Evolutionary conservation across 2,888 invertebrate species (phyloP).

Genomic region (Scaptomyza flava): DNA sequence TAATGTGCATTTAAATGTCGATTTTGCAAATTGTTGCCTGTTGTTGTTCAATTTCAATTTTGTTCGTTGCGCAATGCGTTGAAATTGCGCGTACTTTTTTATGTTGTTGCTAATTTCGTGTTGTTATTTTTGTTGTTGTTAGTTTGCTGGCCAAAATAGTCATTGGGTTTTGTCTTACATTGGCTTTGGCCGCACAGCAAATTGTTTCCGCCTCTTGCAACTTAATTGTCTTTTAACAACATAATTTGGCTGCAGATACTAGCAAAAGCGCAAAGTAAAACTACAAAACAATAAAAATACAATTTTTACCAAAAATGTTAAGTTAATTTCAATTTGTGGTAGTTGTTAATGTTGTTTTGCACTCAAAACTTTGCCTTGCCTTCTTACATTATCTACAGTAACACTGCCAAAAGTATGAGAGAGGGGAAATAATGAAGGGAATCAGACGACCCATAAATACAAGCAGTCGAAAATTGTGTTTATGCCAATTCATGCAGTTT

Average conservation of each 20-base stretch:
- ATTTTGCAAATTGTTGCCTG: constrained; percentile 74
- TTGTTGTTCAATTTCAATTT: constrained; percentile 70
- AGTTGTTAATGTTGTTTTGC: constrained; percentile 18
- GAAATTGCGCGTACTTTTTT: constrained; percentile 70
- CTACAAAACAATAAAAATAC: constrained; percentile 6
- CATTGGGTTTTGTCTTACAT: constrained; percentile 60
- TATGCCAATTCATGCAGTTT: constrained; percentile 77
- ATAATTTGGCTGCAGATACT: constrained; percentile 70
- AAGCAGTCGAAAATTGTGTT: constrained; percentile 9
- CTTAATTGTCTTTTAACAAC: constrained; percentile 74
- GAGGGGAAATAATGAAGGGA: constrained; percentile 1
- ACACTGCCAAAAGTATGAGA: constrained; percentile 5
- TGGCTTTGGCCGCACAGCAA: constrained; percentile 49
- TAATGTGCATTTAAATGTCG: constrained; percentile 77
- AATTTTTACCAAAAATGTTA: constrained; percentile 43
- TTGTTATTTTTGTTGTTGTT: constrained; percentile 18
- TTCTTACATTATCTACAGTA: constrained; percentile 40
- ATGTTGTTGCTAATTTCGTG: constrained; percentile 16
- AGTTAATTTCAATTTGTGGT: constrained; percentile 60
- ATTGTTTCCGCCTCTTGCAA: constrained; percentile 76
- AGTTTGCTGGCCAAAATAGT: constrained; percentile 57
- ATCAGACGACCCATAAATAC: constrained; percentile 32
- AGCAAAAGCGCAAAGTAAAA: constrained; percentile 33
- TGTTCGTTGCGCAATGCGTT: constrained; percentile 72
- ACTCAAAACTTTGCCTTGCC: constrained; percentile 39